Base-by-base conservation (phyloP, 2,888 invertebrate genomes). In the Gibbula magus region DNA sequence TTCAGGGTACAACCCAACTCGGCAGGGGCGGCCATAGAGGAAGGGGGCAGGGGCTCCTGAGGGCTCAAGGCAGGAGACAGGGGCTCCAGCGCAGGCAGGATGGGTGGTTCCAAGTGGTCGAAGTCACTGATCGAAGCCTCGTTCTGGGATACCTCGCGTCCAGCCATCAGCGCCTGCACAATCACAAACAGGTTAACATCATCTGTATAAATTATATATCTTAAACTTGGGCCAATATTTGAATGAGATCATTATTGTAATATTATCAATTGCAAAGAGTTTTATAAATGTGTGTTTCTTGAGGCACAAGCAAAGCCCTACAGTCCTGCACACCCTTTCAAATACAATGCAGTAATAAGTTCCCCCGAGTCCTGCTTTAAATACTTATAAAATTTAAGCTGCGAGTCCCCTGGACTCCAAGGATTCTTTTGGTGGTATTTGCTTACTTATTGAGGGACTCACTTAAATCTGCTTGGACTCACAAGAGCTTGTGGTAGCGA, bases 1-100 rank as follows among this genome's bases (percentile, higher is more conserved):
- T 91, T 92, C 35, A 90, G 86, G 13, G 88, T 89, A 74, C 83
- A 54, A 70, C 73, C 75, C 25, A 83, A 79, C 76, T 79, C 75
- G 16, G 84, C 77, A 2, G 79, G 25, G 20, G 29, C 25, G 8
- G 25, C 61, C 29, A 61, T 61, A 29, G 29, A 3, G 4, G 29
- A 3, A 4, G 61, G 61, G 8, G 61, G 61, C 13, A 13, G 45
- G 45, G 45, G 45, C 13, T 45, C 45, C 45, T 45, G 45, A 61
- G 61, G 61, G 61, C 29, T 29, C 25, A 61, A n/a, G 29, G 29
- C 29, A 8, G 61, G 61, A 3, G 18, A 29, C 5, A 61, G 29
- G 13, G 61, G 61, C 29, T 61, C 61, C 10, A 13, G 4, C 10
- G 45, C 13, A 1, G 45, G 13, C 10, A 45, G 45, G 45, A 13